Percentiles rank a stretch among this genome's conserved stretches.
Conservation (phyloP, 2,888 invertebrate genomes). For the Adineta ricciae region DNA sequence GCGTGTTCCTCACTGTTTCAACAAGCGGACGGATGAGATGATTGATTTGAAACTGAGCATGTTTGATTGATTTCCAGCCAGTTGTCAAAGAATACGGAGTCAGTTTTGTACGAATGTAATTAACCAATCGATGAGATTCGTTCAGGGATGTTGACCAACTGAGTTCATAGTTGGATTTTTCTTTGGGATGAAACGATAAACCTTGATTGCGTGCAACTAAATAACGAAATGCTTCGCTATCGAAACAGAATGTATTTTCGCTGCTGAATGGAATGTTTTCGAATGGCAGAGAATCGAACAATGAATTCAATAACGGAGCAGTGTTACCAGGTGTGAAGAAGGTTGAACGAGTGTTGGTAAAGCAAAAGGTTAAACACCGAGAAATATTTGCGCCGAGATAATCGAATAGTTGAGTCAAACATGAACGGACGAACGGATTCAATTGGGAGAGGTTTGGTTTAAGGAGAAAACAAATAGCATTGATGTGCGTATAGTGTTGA, state of each 20-base stretch:
- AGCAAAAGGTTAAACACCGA: background rate
- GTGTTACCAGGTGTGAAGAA: no score
- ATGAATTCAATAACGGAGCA: no score
- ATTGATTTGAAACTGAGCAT: background rate
- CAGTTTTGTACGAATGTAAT: background rate
- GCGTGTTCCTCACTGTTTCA: background rate
- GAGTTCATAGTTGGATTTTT: background rate
- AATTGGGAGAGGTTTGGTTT: background rate
- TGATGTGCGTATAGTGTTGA: background rate
- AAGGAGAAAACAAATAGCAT: background rate
- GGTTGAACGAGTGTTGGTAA: background rate
- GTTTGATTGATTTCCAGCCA: background rate
- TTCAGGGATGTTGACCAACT: background rate
- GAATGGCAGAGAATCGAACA: background rate
- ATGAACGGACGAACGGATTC: background rate
- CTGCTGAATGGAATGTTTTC: background rate
- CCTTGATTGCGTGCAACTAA: background rate
- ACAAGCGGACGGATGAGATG: background rate
- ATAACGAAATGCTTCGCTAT: background rate
- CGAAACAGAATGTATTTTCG: background rate
- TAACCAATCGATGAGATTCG: background rate
- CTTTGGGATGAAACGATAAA: background rate
- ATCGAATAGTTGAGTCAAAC: background rate
- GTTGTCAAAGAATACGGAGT: background rate
- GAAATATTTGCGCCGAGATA: background rate